phyloP scores from a whole-genome alignment of 2,888 invertebrate species.

The Melanotus villosus region DNA sequence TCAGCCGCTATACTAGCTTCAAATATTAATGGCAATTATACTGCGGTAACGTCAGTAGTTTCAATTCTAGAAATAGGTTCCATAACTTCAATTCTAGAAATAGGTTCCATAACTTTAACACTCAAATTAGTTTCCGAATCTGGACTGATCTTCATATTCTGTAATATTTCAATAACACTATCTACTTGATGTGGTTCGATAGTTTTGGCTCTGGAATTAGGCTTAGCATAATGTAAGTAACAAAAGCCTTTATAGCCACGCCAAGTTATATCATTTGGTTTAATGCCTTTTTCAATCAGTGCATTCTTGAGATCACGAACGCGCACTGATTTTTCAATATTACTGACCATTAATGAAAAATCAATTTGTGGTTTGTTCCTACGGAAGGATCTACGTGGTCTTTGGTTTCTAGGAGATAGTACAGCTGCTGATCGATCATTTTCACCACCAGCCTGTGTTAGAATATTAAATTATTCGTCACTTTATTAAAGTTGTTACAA shows the following conservation, averaged over 20 bases:
- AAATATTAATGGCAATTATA: slow-evolving; percentile 58
- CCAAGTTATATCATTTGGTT: slow-evolving; percentile 85
- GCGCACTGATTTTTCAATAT: slow-evolving; percentile 80
- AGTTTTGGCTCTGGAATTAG: slow-evolving; percentile 61
- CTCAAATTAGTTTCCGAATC: slow-evolving; percentile 61
- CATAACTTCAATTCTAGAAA: slow-evolving; percentile 70
- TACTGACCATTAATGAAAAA: slow-evolving; percentile 75
- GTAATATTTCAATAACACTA: slow-evolving; percentile 69
- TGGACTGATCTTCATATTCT: slow-evolving; percentile 67
- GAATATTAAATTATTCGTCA: too few relatives aligned
- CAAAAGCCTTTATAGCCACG: slow-evolving; percentile 64
- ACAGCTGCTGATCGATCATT: slow-evolving; percentile 16
- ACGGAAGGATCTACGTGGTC: slow-evolving; percentile 19
- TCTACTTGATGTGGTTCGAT: slow-evolving; percentile 61
- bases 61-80: slow-evolving; percentile 71
- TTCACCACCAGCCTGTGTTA: slow-evolving; percentile 16
- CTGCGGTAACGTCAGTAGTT: slow-evolving; percentile 70
- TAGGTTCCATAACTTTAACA: slow-evolving; percentile 70
- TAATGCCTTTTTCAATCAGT: slow-evolving; percentile 80
- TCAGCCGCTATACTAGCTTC: neutral
- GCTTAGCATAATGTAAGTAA: slow-evolving; percentile 82
- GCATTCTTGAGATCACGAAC: slow-evolving; percentile 84
- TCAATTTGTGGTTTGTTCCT: slow-evolving; percentile 54
- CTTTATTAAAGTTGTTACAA: too few relatives aligned
- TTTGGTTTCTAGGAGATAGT: slow-evolving; percentile 15